These are phyloP conservation scores for Chaetura pelagica DNA, from an alignment of 2,113 vertebrate species.

Conservation along the genomic window DNA sequence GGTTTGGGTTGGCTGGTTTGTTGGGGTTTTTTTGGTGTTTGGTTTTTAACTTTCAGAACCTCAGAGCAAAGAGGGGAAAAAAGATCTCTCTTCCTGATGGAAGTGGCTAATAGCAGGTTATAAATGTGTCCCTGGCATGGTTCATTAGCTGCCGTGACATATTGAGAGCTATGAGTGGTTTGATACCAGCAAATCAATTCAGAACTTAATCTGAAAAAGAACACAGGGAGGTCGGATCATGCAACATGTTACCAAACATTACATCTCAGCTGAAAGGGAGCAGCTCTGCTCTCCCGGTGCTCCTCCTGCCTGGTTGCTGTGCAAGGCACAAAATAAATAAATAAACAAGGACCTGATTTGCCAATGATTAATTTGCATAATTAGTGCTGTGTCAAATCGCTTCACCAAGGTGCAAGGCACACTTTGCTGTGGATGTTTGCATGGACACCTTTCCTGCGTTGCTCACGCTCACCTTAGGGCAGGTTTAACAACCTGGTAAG, in stretches of 20 bases:
- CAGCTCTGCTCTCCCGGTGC: neutral
- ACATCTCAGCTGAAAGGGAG: neutral
- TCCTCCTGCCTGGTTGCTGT: neutral
- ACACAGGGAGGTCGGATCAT: neutral
- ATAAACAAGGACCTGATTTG: neutral
- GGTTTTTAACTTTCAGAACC: slow-evolving; percentile 11
- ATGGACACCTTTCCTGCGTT: neutral
- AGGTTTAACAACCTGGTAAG: neutral
- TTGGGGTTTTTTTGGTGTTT: neutral
- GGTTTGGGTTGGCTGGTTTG: neutral
- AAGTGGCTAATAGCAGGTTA: neutral
- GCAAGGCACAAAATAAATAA: slow-evolving; percentile 13
- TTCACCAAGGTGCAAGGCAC: neutral
- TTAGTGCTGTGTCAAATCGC: slow-evolving; percentile 10
- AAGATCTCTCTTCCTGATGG: neutral
- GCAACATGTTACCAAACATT: neutral
- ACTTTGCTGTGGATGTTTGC: neutral
- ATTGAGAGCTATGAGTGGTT: neutral
- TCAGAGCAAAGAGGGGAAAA: neutral
- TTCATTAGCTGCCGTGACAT: slow-evolving; percentile 6
- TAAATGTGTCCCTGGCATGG: neutral
- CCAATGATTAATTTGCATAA: slow-evolving; percentile 59
- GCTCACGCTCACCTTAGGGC: neutral
- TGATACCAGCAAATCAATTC: slow-evolving; percentile 32
- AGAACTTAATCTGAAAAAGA: neutral